phyloP scores from a whole-genome alignment of 30 jellyfish, hydroid and myxozoan species.

The Aurelia aurita region DNA sequence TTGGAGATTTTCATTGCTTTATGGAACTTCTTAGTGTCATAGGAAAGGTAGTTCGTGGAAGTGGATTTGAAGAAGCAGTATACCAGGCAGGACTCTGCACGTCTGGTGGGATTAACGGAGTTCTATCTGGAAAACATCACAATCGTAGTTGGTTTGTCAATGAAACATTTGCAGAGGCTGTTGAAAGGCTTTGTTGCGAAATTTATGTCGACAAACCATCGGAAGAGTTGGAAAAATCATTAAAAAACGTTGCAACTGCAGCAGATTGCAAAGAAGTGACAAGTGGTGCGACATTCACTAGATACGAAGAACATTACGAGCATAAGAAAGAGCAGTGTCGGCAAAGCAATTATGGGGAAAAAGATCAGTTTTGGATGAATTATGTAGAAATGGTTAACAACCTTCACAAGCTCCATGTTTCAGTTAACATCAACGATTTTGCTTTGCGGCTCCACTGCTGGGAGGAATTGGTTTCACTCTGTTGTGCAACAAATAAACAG shows the following conservation, averaged over 20 bases:
- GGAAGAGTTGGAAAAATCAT: too few species aligned
- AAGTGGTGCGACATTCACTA: too few species aligned
- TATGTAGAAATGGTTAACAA: not conserved
- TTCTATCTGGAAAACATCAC: constrained; percentile 28
- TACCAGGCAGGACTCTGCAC: constrained; percentile 45
- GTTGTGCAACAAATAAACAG: not conserved
- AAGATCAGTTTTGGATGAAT: not conserved
- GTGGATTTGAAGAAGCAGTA: constrained; percentile 54
- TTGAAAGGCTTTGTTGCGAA: too few species aligned
- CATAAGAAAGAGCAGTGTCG: too few species aligned
- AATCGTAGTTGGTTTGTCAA: constrained; percentile 49
- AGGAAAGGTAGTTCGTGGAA: constrained; percentile 15
- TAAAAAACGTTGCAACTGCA: too few species aligned
- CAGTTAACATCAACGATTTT: not conserved
- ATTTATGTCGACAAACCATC: too few species aligned
- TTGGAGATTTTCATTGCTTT: constrained; percentile 9
- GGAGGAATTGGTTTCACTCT: not conserved
- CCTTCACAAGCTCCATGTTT: not conserved
- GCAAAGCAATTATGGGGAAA: not conserved
- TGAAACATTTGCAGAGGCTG: constrained; percentile 38
- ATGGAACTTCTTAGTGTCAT: constrained; percentile 4
- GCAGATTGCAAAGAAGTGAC: too few species aligned
- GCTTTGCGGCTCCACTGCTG: not conserved
- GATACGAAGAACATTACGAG: too few species aligned
- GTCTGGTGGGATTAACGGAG: constrained; percentile 32